Evolutionary conservation across 2,113 vertebrate species (phyloP), one percentile per base, ranked within the genome.

Genomic region (Limanda limanda): DNA sequence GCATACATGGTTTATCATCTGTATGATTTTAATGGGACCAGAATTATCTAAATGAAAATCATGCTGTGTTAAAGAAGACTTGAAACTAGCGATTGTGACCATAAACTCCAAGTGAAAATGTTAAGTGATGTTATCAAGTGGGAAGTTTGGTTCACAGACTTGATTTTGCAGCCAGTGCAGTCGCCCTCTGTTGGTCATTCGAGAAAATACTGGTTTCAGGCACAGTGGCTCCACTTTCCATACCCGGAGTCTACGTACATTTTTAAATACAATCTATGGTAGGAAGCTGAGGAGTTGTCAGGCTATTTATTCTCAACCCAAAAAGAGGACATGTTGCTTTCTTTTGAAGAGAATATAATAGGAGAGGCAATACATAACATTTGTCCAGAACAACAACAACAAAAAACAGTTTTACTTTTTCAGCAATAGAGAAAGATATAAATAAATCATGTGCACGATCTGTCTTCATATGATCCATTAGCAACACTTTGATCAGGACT

Each of bases 401-500:
- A 25, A 56, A 25, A 4, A 65, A 47, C 5, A 65, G n/a, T 18
- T 40, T 58, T 58, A 27, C 5, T 58, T 18, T 72, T 47, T 25
- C 35, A 3, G 11, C 9, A 54, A 47, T 62, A 17, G 0, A 56
- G 3, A 65, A 18, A n/a, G 37, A 27, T 14, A 64, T 68, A 61
- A 70, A 71, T 68, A 48, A 18, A 51, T 17, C 18, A 85, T 54
- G 31, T 18, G 48, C 10, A 24, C 20, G 23, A 75, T 51, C 27
- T 27, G 68, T 62, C 65, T 54, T 23, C 13, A 8, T 68, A 15
- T 59, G 69, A 72, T 70, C 51, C 48, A 65, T 64, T 52, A 65
- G 64, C 55, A 62, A 74, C 55, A 73, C 3, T 12, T 69, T 61
- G 40, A 66, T 73, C 59, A 77, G 25, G 14, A 18, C 21, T 27